Evolutionary conservation across 2,797 vertebrate genomes (phyloP), one percentile per base, ranked within the genome.

Genomic region (Urophycis tenuis): DNA sequence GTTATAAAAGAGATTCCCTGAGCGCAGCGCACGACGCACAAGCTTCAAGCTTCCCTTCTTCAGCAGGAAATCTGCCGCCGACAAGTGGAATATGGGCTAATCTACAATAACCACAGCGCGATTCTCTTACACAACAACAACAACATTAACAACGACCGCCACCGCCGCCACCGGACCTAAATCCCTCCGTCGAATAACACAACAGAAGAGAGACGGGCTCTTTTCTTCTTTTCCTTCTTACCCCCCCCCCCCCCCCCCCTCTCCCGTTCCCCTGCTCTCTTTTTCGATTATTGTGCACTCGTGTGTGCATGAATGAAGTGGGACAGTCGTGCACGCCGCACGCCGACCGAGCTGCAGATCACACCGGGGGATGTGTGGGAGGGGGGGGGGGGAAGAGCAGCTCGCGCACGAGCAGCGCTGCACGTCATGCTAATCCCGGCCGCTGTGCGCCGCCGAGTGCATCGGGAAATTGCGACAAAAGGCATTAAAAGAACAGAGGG

Each of bases 1-100:
- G 82, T 83, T 80, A 79, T 85, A 88, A 88, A 90, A 80, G 85
- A 88, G 87, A 91, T 90, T 87, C 84, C 81, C 78, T 79, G 81
- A 85, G 86, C 75, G 34, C 82, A 73, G 76, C 73, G 29, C 25
- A 64, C 60, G n/a, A 64, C 60, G 11, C 72, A 31, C 60, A 8
- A 34, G 83, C 81, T 85, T n/a, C n/a, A n/a, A n/a, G n/a, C n/a
- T 84, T 83, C 82, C 84, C 84, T 81, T 70, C 78, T 76, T 74
- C 82, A 79, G 80, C 77, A 77, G 81, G 81, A 85, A 89, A 88
- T 87, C 81, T 85, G 82, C 81, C 72, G 33, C 79, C 79, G 85
- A 89, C 87, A 80, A 87, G 74, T 22, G 86, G 78, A 84, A 86
- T 81, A 79, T 81, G 79, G 83, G 85, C 86, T 90, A 88, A 90